Evolutionary conservation across 2,888 invertebrate genomes (phyloP), one percentile per base, ranked within the genome.

Genomic region (Creontiades dilutus): DNA sequence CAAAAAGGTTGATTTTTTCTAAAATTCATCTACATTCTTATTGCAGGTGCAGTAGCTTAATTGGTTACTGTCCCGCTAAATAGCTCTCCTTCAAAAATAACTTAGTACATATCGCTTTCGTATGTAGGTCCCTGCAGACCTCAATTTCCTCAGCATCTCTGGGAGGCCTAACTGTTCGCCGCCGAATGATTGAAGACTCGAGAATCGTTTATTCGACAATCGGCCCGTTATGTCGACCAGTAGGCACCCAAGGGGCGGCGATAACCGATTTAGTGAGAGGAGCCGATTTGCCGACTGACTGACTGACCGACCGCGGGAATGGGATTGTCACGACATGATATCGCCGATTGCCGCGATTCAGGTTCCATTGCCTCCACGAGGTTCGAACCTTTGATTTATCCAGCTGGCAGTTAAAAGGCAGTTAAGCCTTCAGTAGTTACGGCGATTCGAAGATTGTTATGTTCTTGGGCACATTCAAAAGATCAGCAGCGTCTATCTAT

Each of bases 181-280:
- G 61, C 61, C 68, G 23, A 68, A 68, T 68, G 68, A 68, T 23
- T 68, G 68, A 68, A 68, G 68, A 37, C 37, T 37, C 37, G 37
- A 27, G 16, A 52, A 52, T 52, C 52, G 23, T 68, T 68, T 68
- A 68, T 68, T 68, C 68, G 68, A 23, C 23, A 12, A 23, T 68
- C 23, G 23, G 23, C 19, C 68, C 23, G 23, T 68, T 23, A 23
- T 68, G 19, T 68, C 68, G 68, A 19, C 23, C 68, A 23, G 19
- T 19, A 19, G 61, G 61, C n/a, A n/a, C n/a, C 9, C 23, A 19
- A 14, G 57, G 16, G 57, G 57, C 16, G 57, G 57, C n/a, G 0
- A n/a, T 57, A 57, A 57, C 16, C 57, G 57, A 57, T 57, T 57
- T 37, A 37, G 37, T 37, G 37, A 37, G 37, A 37, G 37, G 37